A percentile compares a stretch with the other conserved stretches of the same genome.
These are phyloP conservation scores for Nebria salina DNA, from an alignment of 2,888 invertebrate genomes.

Conservation along the genomic window DNA sequence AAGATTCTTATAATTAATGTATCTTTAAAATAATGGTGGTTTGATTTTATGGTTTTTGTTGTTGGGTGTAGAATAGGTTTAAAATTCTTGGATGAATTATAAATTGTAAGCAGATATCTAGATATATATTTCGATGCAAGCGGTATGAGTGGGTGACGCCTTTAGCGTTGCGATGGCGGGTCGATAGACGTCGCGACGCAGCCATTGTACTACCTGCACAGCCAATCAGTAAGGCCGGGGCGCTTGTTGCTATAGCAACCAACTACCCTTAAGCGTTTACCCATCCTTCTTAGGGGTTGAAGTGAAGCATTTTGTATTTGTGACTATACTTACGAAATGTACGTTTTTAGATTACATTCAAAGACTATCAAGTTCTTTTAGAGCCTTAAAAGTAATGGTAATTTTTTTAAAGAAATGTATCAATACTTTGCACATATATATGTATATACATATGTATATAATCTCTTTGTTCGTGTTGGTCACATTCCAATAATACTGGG, in stretches of 20 bases:
- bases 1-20: no score
- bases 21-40: no score
- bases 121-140: background rate
- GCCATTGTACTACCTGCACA: constrained; percentile 38
- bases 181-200: constrained; percentile 32
- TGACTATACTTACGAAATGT: background rate
- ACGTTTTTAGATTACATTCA: no score
- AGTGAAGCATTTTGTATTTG: background rate
- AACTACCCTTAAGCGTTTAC: background rate
- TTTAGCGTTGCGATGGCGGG: constrained; percentile 19
- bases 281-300: background rate
- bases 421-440: background rate
- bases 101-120: background rate
- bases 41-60: no score
- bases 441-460: constrained; percentile 9
- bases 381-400: no score
- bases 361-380: no score
- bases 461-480: background rate
- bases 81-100: no score
- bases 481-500: constrained; percentile 11
- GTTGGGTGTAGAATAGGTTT: no score
- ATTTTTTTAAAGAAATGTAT: background rate
- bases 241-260: constrained; percentile 39
- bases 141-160: background rate
- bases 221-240: constrained; percentile 38